Base-by-base conservation (phyloP, 30 jellyfish, hydroid and myxozoan genomes). In the Catostylus mosaicus region DNA sequence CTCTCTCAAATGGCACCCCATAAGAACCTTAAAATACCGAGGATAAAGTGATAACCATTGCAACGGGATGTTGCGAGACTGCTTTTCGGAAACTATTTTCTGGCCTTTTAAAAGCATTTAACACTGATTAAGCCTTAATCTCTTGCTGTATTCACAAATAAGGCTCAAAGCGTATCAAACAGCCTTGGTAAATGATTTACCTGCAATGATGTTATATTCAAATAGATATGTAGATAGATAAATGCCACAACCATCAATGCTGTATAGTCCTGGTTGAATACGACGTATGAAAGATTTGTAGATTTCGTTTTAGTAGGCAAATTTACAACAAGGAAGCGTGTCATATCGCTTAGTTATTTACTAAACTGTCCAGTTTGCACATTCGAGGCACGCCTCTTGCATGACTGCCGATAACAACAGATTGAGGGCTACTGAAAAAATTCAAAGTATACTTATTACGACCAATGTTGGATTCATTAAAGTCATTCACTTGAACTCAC, bases 391-490 rank as follows among this genome's bases (percentile, higher is more conserved):
- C 24, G 63, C 24, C 19, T 59, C 23, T 3, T 23, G 38, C 18
- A 59, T 22, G 4, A 27, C 38, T 59, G 3, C 71, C 23, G 71
- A 3, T 59, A 34, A n/a, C 9, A 20, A 23, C 38, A 59, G 36
- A 23, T 59, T 59, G 36, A 19, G 1, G 23, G 38, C 38, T 59
- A 8, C 38, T 59, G 40, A 22, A 48, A 4, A 2, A 59, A 11
- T 29, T 59, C 71, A 59, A 59, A 27, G 38, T 59, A 59, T 6
- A 3, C 26, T 59, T 8, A 59, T 59, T 59, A 59, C 35, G 36
- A 27, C 71, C 71, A 18, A 59, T 22, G 71, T 26, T 59, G 71
- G 71, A 59, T 59, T 23, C 71, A 7, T 7, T 59, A 6, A 59
- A 27, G 3, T 26, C 38, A 8, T 59, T 59, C 71, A 8, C 71